A percentile compares a stretch with the other conserved stretches of the same genome.
Conservation (phyloP, 2,888 invertebrate species). For the Torymus auratus region DNA sequence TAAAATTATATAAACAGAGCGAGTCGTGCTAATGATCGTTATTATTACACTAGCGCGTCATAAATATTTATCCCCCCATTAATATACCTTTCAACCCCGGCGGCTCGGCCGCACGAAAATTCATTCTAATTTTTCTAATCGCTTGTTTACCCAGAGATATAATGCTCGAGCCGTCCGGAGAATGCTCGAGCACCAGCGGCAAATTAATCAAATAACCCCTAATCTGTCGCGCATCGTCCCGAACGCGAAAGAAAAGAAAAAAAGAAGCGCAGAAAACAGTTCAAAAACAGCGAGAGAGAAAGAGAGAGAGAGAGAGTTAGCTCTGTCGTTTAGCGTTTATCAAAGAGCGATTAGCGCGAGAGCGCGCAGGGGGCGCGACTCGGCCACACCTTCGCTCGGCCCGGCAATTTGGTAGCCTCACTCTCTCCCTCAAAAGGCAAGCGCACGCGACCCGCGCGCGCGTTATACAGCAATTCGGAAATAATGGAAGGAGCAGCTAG, state of each 20-base stretch:
- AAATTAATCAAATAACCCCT: conserved; percentile 21
- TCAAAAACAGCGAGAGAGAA: background rate
- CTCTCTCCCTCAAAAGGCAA: conserved; percentile 56
- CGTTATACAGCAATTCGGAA: conserved; percentile 57
- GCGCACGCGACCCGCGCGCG: conserved; percentile 41
- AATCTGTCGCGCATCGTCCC: background rate
- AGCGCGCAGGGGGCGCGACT: conserved; percentile 6
- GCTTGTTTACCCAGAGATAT: no score
- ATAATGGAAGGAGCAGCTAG: conserved; percentile 56
- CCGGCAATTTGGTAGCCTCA: conserved; percentile 45
- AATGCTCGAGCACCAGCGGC: no score
- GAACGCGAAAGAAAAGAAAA: background rate
- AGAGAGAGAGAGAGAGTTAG: conserved; percentile 31
- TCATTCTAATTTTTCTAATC: no score
- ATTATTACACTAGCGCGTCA: no score
- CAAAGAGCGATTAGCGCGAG: conserved; percentile 50
- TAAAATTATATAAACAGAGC: no score
- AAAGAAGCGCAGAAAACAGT: background rate
- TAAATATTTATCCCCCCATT: no score
- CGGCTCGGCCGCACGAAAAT: no score
- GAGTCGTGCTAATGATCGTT: no score
- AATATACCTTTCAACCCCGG: no score
- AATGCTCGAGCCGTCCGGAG: no score
- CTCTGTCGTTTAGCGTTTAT: conserved; percentile 40
- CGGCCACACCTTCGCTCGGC: conserved; percentile 45